phyloP scores from a whole-genome alignment of 2,888 invertebrate species.

The Odontothrips loti region DNA sequence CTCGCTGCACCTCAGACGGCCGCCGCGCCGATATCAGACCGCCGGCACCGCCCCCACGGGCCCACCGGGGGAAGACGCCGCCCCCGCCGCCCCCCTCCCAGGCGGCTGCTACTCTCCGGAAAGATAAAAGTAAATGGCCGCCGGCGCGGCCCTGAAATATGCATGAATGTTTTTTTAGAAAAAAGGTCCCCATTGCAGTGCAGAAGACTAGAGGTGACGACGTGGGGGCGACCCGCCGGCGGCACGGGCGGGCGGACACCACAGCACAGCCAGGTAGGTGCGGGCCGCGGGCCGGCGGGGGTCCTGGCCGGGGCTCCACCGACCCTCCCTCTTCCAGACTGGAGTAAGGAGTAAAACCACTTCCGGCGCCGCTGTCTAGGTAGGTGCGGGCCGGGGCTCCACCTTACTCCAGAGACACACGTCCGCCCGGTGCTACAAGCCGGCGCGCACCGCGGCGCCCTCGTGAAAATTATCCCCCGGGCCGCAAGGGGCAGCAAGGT shows the following conservation, averaged over 20 bases:
- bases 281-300: not conserved
- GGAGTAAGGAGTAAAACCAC: too few relatives aligned
- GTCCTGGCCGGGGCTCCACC: not conserved
- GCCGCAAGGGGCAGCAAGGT: not conserved
- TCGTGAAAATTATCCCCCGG: not conserved
- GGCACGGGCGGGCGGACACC: not conserved
- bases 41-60: too few relatives aligned
- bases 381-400: too few relatives aligned
- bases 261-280: not conserved
- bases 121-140: slow-evolving; percentile 9
- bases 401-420: too few relatives aligned
- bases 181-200: too few relatives aligned
- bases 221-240: not conserved
- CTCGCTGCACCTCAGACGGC: too few relatives aligned
- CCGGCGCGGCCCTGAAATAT: not conserved
- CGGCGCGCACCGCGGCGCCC: too few relatives aligned
- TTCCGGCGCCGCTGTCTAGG: too few relatives aligned
- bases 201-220: not conserved
- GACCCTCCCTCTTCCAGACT: too few relatives aligned
- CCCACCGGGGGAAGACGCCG: too few relatives aligned
- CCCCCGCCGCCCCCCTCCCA: not conserved
- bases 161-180: slow-evolving; percentile 19
- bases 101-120: not conserved
- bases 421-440: too few relatives aligned
- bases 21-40: too few relatives aligned